phyloP scores from a whole-genome alignment of 2,797 vertebrate genomes.

The Channa striata region DNA sequence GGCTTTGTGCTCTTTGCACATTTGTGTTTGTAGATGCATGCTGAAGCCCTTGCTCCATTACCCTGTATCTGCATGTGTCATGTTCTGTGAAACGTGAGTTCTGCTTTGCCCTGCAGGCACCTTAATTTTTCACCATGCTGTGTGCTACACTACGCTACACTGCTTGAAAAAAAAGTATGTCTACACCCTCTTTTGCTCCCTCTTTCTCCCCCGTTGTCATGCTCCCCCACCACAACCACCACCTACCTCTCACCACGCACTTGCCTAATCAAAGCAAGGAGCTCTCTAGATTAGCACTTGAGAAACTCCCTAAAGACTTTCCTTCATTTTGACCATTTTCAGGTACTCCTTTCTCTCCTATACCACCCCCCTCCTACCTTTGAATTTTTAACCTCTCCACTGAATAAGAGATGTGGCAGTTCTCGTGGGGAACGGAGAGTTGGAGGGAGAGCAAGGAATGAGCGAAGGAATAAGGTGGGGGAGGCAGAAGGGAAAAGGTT shows the following conservation, averaged over 20 bases:
- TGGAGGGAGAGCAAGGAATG: conserved; percentile 69
- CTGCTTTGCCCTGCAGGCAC: conserved; percentile 78
- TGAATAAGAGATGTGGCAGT: conserved; percentile 85
- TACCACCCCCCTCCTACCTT: conserved; percentile 59
- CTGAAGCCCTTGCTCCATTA: conserved; percentile 58
- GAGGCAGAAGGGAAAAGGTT: conserved; percentile 68
- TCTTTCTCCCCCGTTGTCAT: conserved; percentile 40
- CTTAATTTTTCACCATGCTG: conserved; percentile 81
- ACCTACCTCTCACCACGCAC: conserved; percentile 36
- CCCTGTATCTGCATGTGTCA: conserved; percentile 70
- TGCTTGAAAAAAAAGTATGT: conserved; percentile 68
- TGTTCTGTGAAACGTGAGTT: conserved; percentile 67
- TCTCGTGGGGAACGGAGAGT: conserved; percentile 70
- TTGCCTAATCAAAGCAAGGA: conserved; percentile 79
- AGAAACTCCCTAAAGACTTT: conserved; percentile 82
- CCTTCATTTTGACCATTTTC: conserved; percentile 84
- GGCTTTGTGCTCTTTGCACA: conserved; percentile 21
- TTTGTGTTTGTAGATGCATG: conserved; percentile 43
- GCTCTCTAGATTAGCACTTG: conserved; percentile 81
- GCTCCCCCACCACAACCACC: conserved; percentile 51
- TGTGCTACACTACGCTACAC: conserved; percentile 63
- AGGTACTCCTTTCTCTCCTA: conserved; percentile 56
- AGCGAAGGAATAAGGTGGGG: conserved; percentile 55
- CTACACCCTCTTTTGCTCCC: conserved; percentile 51
- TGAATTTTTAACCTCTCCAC: conserved; percentile 87